Conservation (phyloP, 2,797 vertebrate genomes). For the Podarcis siculus region DNA sequence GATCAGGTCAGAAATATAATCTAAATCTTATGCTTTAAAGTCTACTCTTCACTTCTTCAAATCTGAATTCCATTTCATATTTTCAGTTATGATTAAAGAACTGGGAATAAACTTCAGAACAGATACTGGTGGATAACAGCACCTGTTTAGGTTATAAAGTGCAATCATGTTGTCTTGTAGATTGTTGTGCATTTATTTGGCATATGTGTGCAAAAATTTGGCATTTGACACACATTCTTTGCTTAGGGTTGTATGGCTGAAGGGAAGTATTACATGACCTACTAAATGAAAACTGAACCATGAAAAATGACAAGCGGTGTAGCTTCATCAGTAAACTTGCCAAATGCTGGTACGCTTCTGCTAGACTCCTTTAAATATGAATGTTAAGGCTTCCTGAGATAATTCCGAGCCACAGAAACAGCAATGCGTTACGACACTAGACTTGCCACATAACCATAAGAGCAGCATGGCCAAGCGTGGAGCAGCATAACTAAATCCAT, state of each 20-base stretch:
- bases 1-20: neutral
- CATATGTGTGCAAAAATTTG: constrained; percentile 14
- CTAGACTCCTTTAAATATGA: neutral
- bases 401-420: neutral
- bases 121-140: neutral
- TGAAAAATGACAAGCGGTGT: neutral
- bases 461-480: neutral
- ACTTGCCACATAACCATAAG: neutral
- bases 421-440: neutral
- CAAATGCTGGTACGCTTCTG: neutral
- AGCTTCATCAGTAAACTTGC: neutral
- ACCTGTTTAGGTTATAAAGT: constrained; percentile 20
- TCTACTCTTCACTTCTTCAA: neutral
- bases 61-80: neutral
- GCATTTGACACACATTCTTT: neutral
- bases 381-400: neutral
- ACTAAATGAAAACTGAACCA: constrained; percentile 21
- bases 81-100: neutral
- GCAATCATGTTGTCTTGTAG: constrained; percentile 11
- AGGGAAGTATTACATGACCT: constrained; percentile 10
- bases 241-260: constrained; percentile 20
- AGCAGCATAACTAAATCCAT: neutral
- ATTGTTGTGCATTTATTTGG: constrained; percentile 35
- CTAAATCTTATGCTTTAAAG: neutral
- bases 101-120: neutral